Conservation (phyloP, 2,113 vertebrate genomes). For the Cheirogaleus medius region DNA sequence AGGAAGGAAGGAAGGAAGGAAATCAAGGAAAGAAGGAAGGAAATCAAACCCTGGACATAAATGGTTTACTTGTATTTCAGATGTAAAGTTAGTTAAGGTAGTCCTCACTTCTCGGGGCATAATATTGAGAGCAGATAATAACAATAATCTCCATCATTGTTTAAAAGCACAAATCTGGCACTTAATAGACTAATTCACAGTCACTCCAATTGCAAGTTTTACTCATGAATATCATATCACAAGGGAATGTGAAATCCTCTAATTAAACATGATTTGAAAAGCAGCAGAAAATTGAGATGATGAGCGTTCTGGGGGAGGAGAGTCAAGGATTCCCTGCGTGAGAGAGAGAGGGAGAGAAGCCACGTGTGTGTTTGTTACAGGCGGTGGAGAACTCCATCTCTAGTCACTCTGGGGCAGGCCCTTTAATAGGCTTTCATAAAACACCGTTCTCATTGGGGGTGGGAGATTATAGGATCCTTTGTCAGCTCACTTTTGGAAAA, state of each 20-base stretch:
- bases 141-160: constrained; percentile 59
- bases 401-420: background rate
- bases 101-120: background rate
- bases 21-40: background rate
- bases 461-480: background rate
- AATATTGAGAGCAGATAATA: constrained; percentile 57
- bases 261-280: constrained; percentile 78
- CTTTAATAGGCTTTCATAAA: background rate
- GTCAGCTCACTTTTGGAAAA: background rate
- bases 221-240: constrained; percentile 68
- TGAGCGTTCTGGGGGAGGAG: constrained; percentile 49
- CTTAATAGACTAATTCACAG: constrained; percentile 68
- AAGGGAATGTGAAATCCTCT: constrained; percentile 77
- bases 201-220: constrained; percentile 70
- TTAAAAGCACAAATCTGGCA: constrained; percentile 72
- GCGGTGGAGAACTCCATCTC: background rate
- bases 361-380: background rate
- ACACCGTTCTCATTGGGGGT: background rate
- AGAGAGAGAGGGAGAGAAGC: background rate
- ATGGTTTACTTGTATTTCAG: constrained; percentile 39
- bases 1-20: background rate
- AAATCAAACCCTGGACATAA: background rate
- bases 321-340: constrained; percentile 42
- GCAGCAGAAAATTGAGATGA: constrained; percentile 74
- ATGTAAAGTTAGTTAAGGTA: constrained; percentile 45